These are phyloP conservation scores for Antedon mediterranea DNA, from an alignment of 53 echinoderm and acorn worm genomes.

Conservation along the genomic window DNA sequence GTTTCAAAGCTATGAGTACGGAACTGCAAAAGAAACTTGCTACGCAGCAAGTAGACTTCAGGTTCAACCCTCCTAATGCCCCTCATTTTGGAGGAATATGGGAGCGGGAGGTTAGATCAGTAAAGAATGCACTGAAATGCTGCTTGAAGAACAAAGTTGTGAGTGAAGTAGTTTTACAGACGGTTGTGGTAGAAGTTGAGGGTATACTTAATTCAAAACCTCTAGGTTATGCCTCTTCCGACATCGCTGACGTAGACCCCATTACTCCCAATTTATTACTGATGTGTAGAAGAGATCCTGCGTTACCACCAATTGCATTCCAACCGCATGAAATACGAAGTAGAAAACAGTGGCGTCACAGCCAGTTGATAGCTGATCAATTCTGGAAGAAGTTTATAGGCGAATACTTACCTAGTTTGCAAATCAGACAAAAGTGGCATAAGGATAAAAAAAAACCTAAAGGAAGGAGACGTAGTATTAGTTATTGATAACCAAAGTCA, in stretches of 20 bases:
- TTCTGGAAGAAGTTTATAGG: conserved; percentile 22
- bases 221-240: conserved; percentile 22
- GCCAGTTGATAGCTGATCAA: conserved; percentile 24
- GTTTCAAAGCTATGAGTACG: not conserved
- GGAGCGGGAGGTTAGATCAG: conserved; percentile 17
- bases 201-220: conserved; percentile 36
- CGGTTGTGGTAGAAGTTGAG: conserved; percentile 27
- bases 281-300: conserved; percentile 26
- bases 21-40: not conserved
- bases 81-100: conserved; percentile 33
- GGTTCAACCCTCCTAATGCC: conserved; percentile 5
- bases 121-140: conserved; percentile 16
- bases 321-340: conserved; percentile 3
- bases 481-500: conserved; percentile 5
- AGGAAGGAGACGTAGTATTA: not conserved
- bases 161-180: conserved; percentile 15
- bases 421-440: conserved; percentile 6
- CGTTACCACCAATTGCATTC: conserved; percentile 1
- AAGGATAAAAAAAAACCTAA: not conserved
- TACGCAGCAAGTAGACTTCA: not conserved
- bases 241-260: conserved; percentile 21
- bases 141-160: conserved; percentile 18
- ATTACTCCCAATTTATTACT: conserved; percentile 27
- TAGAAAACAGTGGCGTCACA: conserved; percentile 18
- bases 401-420: conserved; percentile 7